These are phyloP conservation scores for Pollenia angustigena DNA, from an alignment of 2,888 invertebrate genomes.

Conservation along the genomic window DNA sequence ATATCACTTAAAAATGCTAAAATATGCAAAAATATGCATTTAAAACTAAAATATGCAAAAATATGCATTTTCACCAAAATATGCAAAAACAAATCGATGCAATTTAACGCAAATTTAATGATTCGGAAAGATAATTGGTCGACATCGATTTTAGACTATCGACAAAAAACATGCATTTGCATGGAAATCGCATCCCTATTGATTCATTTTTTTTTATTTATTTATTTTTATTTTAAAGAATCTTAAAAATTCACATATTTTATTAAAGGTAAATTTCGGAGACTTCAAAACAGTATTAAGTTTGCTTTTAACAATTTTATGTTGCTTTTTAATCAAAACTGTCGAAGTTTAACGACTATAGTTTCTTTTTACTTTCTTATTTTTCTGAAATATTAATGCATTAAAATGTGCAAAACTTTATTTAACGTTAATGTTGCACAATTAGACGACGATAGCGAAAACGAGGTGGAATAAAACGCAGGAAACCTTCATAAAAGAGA, in stretches of 20 bases:
- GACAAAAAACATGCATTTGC: no score
- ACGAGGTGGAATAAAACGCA: neutral
- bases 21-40: no score
- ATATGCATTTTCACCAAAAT: no score
- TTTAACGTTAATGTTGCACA: constrained; percentile 17
- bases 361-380: neutral
- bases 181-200: no score
- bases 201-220: no score
- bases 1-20: no score
- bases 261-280: neutral
- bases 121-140: no score
- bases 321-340: constrained; percentile 11
- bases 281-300: neutral
- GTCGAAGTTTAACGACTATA: neutral
- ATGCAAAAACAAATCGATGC: no score
- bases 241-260: no score
- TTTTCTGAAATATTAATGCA: neutral
- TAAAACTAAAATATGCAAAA: no score
- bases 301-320: neutral
- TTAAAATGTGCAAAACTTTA: neutral
- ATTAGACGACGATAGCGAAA: neutral
- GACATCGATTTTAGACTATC: no score
- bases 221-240: neutral
- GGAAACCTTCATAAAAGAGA: constrained; percentile 7
- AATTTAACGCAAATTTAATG: no score